phyloP scores from a whole-genome alignment of 2,113 vertebrate genomes.

The Petaurus breviceps region DNA sequence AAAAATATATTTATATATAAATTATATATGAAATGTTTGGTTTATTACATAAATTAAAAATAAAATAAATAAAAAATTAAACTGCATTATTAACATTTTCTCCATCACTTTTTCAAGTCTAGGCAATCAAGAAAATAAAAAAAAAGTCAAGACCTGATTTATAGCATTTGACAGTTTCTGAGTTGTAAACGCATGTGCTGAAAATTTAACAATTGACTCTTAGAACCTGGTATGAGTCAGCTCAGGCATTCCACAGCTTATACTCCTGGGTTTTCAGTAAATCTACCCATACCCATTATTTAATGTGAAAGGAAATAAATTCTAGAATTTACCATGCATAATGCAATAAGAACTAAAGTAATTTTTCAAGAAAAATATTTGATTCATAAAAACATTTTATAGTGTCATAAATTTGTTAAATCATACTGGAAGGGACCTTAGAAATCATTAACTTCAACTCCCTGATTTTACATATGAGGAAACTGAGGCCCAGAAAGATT shows the following conservation, averaged over 20 bases:
- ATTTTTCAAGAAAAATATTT: neutral
- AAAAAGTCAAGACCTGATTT: neutral
- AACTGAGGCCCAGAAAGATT: neutral
- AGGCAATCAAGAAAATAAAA: neutral
- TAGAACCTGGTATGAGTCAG: neutral
- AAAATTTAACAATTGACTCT: neutral
- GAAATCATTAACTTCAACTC: neutral
- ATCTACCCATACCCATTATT: neutral
- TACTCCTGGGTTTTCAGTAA: neutral
- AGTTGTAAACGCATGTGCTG: neutral
- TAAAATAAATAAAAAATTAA: neutral
- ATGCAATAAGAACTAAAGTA: neutral
- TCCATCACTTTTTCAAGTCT: neutral
- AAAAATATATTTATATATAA: no score
- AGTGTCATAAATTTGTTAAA: neutral
- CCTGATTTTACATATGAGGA: neutral
- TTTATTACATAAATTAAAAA: no score
- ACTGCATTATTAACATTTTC: neutral
- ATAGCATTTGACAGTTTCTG: neutral
- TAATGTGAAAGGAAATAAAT: neutral
- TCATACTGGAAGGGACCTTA: neutral
- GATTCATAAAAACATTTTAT: neutral
- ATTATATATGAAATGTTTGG: no score
- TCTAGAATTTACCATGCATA: neutral
- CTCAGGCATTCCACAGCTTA: neutral